phyloP scores from a whole-genome alignment of 2,888 invertebrate genomes.

The Suillia variegata region DNA sequence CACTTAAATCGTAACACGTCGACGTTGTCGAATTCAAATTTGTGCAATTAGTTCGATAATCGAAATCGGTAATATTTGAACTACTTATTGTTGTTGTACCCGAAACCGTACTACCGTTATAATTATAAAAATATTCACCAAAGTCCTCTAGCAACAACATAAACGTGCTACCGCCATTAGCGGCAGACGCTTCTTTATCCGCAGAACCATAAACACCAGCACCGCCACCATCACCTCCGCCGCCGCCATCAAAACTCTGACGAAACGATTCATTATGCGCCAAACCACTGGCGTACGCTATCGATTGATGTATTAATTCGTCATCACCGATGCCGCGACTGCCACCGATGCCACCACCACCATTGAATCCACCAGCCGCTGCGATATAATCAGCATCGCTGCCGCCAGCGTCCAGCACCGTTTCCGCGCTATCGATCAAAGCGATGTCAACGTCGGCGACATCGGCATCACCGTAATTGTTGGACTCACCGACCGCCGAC shows the following conservation, averaged over 20 bases:
- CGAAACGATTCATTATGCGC: constrained; percentile 26
- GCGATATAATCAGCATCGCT: constrained; percentile 48
- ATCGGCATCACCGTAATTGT: constrained; percentile 36
- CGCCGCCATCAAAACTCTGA: constrained; percentile 30
- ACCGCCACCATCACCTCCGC: constrained; percentile 25
- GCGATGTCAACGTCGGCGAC: constrained; percentile 52
- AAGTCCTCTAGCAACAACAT: constrained; percentile 76
- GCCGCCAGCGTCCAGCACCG: constrained; percentile 36
- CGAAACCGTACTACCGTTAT: constrained; percentile 57
- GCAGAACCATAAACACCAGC: constrained; percentile 10
- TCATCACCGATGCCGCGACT: constrained; percentile 9
- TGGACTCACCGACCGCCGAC: constrained; percentile 23
- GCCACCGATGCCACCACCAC: constrained; percentile 18
- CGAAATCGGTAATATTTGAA: constrained; percentile 54
- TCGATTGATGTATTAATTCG: constrained; percentile 29
- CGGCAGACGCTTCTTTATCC: constrained; percentile 26
- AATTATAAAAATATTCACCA: constrained; percentile 76
- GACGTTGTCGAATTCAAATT: constrained; percentile 50
- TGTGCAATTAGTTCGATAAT: constrained; percentile 58
- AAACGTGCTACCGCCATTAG: constrained; percentile 61
- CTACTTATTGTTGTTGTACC: constrained; percentile 46
- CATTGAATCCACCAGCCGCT: constrained; percentile 39
- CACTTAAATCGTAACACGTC: constrained; percentile 49
- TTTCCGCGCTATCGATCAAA: constrained; percentile 57
- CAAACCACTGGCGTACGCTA: constrained; percentile 17